Percentiles rank a stretch among this genome's conserved stretches.
Conservation (phyloP, 1,140 invertebrate genomes). For the Zaprionus ghesquierei region DNA sequence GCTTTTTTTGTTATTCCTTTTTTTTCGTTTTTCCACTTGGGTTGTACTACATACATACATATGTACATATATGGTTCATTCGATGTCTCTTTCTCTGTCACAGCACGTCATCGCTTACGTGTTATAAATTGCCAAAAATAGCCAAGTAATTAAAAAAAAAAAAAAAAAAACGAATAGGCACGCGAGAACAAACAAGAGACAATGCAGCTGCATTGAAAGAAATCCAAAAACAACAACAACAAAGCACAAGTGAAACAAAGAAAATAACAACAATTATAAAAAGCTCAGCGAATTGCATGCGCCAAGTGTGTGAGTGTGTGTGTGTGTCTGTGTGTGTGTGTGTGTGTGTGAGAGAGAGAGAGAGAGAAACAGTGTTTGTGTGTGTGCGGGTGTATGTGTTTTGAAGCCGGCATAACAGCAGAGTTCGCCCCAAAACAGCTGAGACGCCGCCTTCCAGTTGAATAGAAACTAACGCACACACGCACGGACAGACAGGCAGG, state of each 20-base stretch:
- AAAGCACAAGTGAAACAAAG: slow-evolving; percentile 3
- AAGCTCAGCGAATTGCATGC: slow-evolving; percentile 4
- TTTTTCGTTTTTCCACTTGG: neutral
- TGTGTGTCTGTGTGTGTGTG: neutral
- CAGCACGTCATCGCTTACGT: slow-evolving; percentile 27
- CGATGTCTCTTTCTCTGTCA: neutral
- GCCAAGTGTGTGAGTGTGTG: slow-evolving; percentile 21
- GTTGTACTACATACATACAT: too few species aligned
- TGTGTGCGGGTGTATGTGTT: slow-evolving; percentile 17
- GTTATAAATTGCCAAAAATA: slow-evolving; percentile 35
- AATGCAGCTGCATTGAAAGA: slow-evolving; percentile 16
- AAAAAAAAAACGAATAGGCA: neutral
- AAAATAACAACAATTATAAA: neutral
- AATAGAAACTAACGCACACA: neutral
- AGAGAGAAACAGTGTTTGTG: neutral
- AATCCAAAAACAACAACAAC: neutral
- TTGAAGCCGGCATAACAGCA: slow-evolving; percentile 28
- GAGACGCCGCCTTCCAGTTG: slow-evolving; percentile 9
- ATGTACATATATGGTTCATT: neutral
- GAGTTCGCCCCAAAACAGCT: slow-evolving; percentile 25
- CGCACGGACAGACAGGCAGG: neutral
- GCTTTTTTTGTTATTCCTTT: slow-evolving; percentile 7
- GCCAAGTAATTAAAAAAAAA: slow-evolving; percentile 17
- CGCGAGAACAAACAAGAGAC: neutral
- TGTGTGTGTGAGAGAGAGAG: neutral